phyloP scores from a whole-genome alignment of 2,888 invertebrate genomes.

The Oscheius sp. region DNA sequence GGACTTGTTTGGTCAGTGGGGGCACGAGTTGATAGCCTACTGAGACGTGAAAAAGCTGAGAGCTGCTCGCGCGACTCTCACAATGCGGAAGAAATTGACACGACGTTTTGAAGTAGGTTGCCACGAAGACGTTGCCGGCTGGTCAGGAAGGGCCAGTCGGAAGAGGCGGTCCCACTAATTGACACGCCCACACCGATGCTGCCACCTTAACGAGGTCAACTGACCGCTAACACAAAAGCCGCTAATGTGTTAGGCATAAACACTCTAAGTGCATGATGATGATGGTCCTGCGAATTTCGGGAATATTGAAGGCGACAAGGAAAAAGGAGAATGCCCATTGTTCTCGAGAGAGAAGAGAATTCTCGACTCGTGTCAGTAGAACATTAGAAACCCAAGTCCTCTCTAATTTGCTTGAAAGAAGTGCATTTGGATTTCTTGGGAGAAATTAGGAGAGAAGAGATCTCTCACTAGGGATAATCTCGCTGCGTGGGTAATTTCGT shows the following conservation, averaged over 20 bases:
- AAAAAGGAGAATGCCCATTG: neutral
- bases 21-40: conserved; percentile 24
- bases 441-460: neutral
- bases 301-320: neutral
- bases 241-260: conserved; percentile 26
- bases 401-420: neutral
- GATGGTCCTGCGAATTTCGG: no score
- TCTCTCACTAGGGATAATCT: neutral
- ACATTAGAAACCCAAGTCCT: neutral
- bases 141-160: conserved; percentile 31
- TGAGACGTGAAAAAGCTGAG: conserved; percentile 27
- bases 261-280: conserved; percentile 7
- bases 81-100: conserved; percentile 29
- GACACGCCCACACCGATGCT: conserved; percentile 20
- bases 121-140: conserved; percentile 23
- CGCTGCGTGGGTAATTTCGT: neutral
- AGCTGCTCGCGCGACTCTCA: conserved; percentile 28
- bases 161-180: conserved; percentile 28
- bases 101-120: conserved; percentile 11
- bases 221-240: conserved; percentile 26
- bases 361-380: neutral
- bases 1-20: conserved; percentile 25
- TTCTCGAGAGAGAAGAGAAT: neutral
- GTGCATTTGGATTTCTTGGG: neutral
- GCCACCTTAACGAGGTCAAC: conserved; percentile 27